Conservation (phyloP, 2,797 vertebrate species). For the Dallia pectoralis region DNA sequence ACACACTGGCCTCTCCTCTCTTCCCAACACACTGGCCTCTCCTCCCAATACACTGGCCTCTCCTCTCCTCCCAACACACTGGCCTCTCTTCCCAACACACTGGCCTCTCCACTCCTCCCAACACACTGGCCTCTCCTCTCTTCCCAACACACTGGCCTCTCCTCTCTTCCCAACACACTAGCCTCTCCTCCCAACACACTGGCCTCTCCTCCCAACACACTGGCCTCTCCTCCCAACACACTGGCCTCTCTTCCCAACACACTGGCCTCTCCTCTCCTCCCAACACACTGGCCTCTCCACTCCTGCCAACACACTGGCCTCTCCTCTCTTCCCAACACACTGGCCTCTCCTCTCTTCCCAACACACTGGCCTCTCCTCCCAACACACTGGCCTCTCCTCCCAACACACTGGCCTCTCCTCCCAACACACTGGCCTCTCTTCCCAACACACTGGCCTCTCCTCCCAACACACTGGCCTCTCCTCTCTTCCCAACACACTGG, state of each 20-base stretch:
- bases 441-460: neutral
- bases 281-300: neutral
- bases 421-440: neutral
- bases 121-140: neutral
- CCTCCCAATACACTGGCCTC: no score
- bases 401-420: neutral
- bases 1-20: neutral
- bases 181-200: neutral
- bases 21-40: neutral
- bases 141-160: neutral
- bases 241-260: neutral
- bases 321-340: neutral
- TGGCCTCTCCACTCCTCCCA: neutral
- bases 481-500: neutral
- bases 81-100: neutral
- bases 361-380: neutral
- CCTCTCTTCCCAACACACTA: neutral
- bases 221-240: neutral
- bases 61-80: neutral
- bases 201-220: neutral
- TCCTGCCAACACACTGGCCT: neutral
- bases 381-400: neutral
- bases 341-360: neutral
- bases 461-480: constrained; percentile 14
- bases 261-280: neutral